These are phyloP conservation scores for Rhagonycha lutea DNA, from an alignment of 2,888 invertebrate genomes.

Conservation along the genomic window DNA sequence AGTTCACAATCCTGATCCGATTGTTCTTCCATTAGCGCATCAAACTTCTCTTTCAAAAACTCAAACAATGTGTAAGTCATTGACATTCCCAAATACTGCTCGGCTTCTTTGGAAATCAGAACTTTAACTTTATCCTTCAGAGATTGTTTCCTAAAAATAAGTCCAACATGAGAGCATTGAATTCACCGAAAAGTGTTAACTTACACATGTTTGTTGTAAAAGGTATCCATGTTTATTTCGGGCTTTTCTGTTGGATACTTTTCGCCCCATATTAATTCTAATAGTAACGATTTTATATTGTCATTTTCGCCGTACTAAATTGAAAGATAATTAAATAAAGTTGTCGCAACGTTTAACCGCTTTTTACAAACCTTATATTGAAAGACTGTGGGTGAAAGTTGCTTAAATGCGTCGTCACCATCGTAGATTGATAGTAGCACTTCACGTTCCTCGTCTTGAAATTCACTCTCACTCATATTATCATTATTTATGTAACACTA, in stretches of 20 bases:
- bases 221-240: slow-evolving; percentile 81
- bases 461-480: slow-evolving; percentile 64
- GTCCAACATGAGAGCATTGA: not conserved
- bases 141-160: slow-evolving; percentile 60
- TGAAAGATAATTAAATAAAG: slow-evolving; percentile 14
- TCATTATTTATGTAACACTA: slow-evolving; percentile 30
- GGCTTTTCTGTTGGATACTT: slow-evolving; percentile 87
- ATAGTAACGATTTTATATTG: slow-evolving; percentile 76
- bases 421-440: slow-evolving; percentile 93
- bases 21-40: slow-evolving; percentile 73
- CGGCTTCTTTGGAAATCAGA: slow-evolving; percentile 70
- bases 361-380: slow-evolving; percentile 83
- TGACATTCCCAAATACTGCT: slow-evolving; percentile 84
- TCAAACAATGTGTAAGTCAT: slow-evolving; percentile 96
- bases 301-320: slow-evolving; percentile 81
- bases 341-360: slow-evolving; percentile 12
- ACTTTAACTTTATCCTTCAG: slow-evolving; percentile 73
- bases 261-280: slow-evolving; percentile 86
- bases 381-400: slow-evolving; percentile 76
- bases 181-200: slow-evolving; percentile 49
- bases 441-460: slow-evolving; percentile 87
- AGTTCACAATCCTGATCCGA: slow-evolving; percentile 60
- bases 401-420: slow-evolving; percentile 85
- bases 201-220: slow-evolving; percentile 93
- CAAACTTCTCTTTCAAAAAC: slow-evolving; percentile 80